Percentiles rank a stretch among this genome's conserved stretches.
These are phyloP conservation scores for Cyanoderma ruficeps DNA, from an alignment of 2,113 vertebrate species.

Conservation along the genomic window DNA sequence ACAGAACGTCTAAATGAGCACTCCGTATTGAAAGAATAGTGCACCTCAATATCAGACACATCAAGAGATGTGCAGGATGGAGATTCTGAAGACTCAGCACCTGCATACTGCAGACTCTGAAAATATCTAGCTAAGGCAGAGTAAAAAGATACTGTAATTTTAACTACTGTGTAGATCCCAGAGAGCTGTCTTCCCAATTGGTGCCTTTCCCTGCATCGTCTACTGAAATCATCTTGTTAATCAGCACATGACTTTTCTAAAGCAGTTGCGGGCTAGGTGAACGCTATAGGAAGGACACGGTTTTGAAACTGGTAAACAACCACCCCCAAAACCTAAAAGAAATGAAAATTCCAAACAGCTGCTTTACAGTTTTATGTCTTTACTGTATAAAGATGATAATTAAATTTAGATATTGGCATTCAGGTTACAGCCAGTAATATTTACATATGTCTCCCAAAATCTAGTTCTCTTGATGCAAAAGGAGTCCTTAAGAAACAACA, in stretches of 20 bases:
- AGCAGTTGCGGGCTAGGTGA: neutral
- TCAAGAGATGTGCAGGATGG: neutral
- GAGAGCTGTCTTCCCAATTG: neutral
- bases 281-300: neutral
- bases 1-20: neutral
- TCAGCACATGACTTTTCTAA: neutral
- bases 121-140: neutral
- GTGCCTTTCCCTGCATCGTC: neutral
- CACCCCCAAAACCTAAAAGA: neutral
- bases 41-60: neutral
- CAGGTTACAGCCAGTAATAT: neutral
- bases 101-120: neutral
- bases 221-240: neutral
- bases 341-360: neutral
- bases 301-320: neutral
- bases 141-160: neutral
- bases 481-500: neutral
- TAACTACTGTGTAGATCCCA: neutral
- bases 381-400: neutral
- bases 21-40: neutral
- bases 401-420: neutral
- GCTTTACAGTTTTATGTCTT: neutral
- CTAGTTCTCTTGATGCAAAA: neutral
- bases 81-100: neutral
- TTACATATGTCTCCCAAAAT: neutral